A percentile compares a stretch with the other conserved stretches of the same genome.
Conservation (phyloP, 2,113 vertebrate species). For the Vireo altiloquus region DNA sequence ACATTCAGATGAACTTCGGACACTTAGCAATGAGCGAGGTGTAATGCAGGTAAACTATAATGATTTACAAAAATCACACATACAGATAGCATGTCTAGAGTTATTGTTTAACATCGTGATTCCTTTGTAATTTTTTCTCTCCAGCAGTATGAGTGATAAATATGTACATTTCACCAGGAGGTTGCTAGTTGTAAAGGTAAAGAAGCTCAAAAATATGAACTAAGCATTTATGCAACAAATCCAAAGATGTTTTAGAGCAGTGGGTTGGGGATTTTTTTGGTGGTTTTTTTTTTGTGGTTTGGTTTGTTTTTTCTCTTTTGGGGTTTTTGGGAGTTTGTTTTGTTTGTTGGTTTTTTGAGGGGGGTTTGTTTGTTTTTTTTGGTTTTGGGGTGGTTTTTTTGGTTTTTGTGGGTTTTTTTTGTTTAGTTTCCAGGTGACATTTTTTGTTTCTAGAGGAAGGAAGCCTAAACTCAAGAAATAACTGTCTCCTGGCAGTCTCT, state of each 20-base stretch:
- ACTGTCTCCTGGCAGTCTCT: neutral
- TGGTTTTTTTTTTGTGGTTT: neutral
- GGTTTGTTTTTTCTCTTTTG: neutral
- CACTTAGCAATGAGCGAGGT: slow-evolving; percentile 92
- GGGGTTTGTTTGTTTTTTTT: neutral
- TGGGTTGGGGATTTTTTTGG: neutral
- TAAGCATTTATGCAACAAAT: neutral
- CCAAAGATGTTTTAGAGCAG: neutral
- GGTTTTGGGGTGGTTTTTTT: neutral
- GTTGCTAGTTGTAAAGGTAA: neutral
- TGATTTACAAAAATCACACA: neutral
- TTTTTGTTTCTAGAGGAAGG: neutral
- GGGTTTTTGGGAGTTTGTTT: neutral
- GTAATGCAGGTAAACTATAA: slow-evolving; percentile 86
- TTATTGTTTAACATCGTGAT: neutral
- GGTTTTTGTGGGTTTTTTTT: neutral
- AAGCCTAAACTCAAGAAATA: neutral
- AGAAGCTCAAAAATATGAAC: neutral
- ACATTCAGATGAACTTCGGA: slow-evolving; percentile 94
- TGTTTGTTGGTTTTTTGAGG: neutral
- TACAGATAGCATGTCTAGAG: neutral
- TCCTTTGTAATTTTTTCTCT: neutral
- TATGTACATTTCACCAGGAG: neutral
- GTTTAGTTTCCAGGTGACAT: neutral
- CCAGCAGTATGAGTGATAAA: neutral